Conservation (phyloP, 2,797 vertebrate genomes). For the Coregonus ussuriensis region DNA sequence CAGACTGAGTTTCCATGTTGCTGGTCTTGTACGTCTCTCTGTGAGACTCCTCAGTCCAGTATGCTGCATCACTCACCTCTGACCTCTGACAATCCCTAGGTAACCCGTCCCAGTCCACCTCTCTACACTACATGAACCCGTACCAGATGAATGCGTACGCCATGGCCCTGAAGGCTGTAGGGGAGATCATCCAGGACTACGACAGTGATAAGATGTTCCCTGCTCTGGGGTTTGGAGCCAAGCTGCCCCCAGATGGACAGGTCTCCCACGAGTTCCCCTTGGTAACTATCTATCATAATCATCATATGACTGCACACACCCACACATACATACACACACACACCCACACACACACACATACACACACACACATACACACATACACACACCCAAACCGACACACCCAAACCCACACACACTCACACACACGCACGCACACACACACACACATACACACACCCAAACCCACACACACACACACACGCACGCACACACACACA, state of each 20-base stretch:
- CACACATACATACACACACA: no score
- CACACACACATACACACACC: no score
- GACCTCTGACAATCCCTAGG: slow-evolving; percentile 62
- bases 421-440: no score
- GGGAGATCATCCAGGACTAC: slow-evolving; percentile 98
- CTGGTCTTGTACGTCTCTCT: not conserved
- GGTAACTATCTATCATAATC: slow-evolving; percentile 69
- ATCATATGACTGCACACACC: not conserved
- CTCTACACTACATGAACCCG: slow-evolving; percentile 96
- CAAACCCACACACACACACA: no score
- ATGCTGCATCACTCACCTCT: slow-evolving; percentile 41
- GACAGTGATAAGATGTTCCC: slow-evolving; percentile 98
- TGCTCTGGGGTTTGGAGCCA: slow-evolving; percentile 92
- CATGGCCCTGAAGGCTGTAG: slow-evolving; percentile 92
- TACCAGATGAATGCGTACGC: slow-evolving; percentile 98
- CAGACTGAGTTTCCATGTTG: not conserved
- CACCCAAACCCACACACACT: no score
- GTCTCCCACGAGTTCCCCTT: slow-evolving; percentile 95
- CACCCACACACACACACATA: no score
- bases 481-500: no score
- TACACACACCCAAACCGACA: no score
- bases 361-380: no score
- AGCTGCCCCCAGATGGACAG: slow-evolving; percentile 90
- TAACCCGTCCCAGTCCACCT: slow-evolving; percentile 95
- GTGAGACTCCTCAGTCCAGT: not conserved